Conservation (phyloP, 23 tunicate genomes). For the Trididemnum clinides region DNA sequence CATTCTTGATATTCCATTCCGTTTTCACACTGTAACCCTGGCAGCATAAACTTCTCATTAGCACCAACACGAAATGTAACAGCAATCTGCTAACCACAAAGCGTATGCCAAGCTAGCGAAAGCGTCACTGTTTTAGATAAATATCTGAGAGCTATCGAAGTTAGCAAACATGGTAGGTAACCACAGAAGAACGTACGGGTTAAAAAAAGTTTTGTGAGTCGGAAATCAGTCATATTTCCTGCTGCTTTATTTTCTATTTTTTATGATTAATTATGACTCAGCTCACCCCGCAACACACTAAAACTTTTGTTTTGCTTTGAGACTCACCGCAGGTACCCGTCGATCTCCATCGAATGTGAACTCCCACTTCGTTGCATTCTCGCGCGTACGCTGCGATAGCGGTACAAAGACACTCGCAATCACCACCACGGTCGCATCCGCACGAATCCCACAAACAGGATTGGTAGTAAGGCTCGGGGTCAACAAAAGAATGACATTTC, state of each 20-base stretch:
- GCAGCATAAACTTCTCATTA: not conserved
- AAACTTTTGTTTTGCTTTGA: too few species aligned
- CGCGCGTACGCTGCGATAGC: constrained; percentile 88
- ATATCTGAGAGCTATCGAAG: too few species aligned
- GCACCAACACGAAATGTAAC: not conserved
- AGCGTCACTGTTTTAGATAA: too few species aligned
- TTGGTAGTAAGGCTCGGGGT: constrained; percentile 82
- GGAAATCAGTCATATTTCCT: too few species aligned
- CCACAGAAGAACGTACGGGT: too few species aligned
- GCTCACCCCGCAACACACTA: too few species aligned
- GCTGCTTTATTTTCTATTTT: too few species aligned
- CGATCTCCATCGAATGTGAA: constrained; percentile 88
- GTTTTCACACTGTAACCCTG: constrained; percentile 86
- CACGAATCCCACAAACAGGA: constrained; percentile 96
- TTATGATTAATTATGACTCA: too few species aligned
- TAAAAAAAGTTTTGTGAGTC: too few species aligned
- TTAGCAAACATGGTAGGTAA: too few species aligned
- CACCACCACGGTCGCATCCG: constrained; percentile 97
- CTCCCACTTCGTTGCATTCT: constrained; percentile 78
- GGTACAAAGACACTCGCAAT: constrained; percentile 96
- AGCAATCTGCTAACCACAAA: too few species aligned
- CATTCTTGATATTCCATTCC: constrained; percentile 88
- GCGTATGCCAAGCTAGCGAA: too few species aligned
- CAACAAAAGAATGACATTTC: constrained; percentile 75
- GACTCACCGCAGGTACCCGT: constrained; percentile 87